Percentiles rank a stretch among this genome's conserved stretches.
Conservation (phyloP, 1,140 invertebrate species). For the Listronotus oregonensis region DNA sequence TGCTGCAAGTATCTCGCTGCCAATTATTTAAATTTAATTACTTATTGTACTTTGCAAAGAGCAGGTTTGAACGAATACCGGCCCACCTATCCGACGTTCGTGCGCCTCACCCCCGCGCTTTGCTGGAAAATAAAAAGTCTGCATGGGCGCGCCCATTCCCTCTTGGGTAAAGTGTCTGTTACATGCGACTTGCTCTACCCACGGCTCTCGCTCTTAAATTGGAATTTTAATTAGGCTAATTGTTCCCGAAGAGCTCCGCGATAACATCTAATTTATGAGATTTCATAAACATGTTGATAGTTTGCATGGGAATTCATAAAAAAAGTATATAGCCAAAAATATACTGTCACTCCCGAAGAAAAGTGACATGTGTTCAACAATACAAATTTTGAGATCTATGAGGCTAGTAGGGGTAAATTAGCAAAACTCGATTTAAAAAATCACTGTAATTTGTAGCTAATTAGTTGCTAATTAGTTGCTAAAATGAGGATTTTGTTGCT, state of each 20-base stretch:
- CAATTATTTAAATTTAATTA: constrained; percentile 13
- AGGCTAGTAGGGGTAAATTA: no score
- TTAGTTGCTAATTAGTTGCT: no score
- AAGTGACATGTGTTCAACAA: no score
- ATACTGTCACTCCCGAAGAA: no score
- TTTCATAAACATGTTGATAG: no score
- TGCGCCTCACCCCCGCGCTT: constrained; percentile 26
- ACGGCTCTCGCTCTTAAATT: constrained; percentile 13
- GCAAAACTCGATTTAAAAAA: no score
- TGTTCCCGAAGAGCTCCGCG: constrained; percentile 13
- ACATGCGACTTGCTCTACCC: constrained; percentile 12
- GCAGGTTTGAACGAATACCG: constrained; percentile 12
- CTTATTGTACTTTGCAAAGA: constrained; percentile 16
- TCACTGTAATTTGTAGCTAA: no score
- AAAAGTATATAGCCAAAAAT: no score
- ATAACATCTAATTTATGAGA: constrained; percentile 1
- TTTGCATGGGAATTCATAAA: no score
- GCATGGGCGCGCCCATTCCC: constrained; percentile 22
- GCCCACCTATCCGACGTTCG: constrained; percentile 14
- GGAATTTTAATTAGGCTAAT: constrained; percentile 27
- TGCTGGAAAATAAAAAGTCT: constrained; percentile 13
- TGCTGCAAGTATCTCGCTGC: not conserved
- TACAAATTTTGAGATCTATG: no score
- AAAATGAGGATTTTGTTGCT: no score
- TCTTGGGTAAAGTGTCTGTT: constrained; percentile 20